phyloP scores from a whole-genome alignment of 2,888 invertebrate species.

The Hirtodrosophila confusa region DNA sequence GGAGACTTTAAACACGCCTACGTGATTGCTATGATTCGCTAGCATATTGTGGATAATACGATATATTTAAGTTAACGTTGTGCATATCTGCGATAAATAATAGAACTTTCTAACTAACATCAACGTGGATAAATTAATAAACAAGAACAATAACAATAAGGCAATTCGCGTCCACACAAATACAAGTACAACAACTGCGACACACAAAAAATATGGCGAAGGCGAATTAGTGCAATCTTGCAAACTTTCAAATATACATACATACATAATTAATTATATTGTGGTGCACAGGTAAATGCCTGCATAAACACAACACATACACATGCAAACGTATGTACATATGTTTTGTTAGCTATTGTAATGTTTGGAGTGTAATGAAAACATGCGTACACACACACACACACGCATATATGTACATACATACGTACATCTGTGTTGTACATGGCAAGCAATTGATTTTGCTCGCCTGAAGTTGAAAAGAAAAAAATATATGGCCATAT shows the following conservation, averaged over 20 bases:
- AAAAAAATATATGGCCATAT: slow-evolving; percentile 31
- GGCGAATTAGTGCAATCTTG: slow-evolving; percentile 61
- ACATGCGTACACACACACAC: slow-evolving; percentile 20
- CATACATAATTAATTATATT: slow-evolving; percentile 23
- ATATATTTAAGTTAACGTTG: slow-evolving; percentile 18
- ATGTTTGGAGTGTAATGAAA: slow-evolving; percentile 32
- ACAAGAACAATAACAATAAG: slow-evolving; percentile 34
- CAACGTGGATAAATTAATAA: neutral
- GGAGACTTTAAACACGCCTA: slow-evolving; percentile 57
- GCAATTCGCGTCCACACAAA: slow-evolving; percentile 48
- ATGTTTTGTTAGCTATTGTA: slow-evolving; percentile 23
- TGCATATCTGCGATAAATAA: slow-evolving; percentile 10
- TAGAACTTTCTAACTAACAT: slow-evolving; percentile 15
- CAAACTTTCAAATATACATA: slow-evolving; percentile 46
- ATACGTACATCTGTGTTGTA: slow-evolving; percentile 26
- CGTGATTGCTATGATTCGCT: slow-evolving; percentile 43
- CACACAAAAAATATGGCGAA: slow-evolving; percentile 56
- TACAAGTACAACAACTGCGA: slow-evolving; percentile 46
- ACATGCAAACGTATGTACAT: slow-evolving; percentile 15
- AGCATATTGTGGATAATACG: slow-evolving; percentile 43
- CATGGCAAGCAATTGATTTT: slow-evolving; percentile 47
- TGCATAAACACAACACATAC: slow-evolving; percentile 32
- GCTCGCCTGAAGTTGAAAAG: slow-evolving; percentile 14
- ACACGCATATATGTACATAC: slow-evolving; percentile 2
- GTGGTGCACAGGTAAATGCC: slow-evolving; percentile 45